Conservation (phyloP, 2,113 vertebrate genomes). For the Brachyhypopomus occidentalis region DNA sequence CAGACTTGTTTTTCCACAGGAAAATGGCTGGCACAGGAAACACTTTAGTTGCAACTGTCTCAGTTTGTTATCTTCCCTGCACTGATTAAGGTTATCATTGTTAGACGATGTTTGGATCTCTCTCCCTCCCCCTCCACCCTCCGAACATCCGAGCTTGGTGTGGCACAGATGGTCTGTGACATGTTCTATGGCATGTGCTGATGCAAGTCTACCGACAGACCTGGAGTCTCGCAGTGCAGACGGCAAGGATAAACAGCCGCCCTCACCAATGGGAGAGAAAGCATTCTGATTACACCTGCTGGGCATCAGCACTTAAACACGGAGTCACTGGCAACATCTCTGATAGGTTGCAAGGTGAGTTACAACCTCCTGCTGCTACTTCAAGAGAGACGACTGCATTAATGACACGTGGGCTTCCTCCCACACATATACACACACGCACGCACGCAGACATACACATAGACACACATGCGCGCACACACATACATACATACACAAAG, state of each 20-base stretch:
- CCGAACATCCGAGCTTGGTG: background rate
- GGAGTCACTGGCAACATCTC: background rate
- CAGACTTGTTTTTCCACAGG: too few relatives aligned
- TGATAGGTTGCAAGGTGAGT: background rate
- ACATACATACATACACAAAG: too few relatives aligned
- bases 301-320: constrained; percentile 6
- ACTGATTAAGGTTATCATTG: too few relatives aligned
- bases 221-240: background rate
- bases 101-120: background rate
- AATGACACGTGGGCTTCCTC: background rate
- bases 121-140: background rate
- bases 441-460: background rate
- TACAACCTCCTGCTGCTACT: background rate
- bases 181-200: constrained; percentile 33
- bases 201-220: constrained; percentile 20
- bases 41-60: background rate
- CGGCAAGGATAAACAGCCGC: constrained; percentile 39
- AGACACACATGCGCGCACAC: background rate
- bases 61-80: too few relatives aligned
- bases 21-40: background rate
- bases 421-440: background rate
- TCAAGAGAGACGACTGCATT: background rate
- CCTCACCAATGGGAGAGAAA: background rate
- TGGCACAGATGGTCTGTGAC: constrained; percentile 6
- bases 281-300: constrained; percentile 20